Percentiles rank a stretch among this genome's conserved stretches.
Evolutionary conservation across 2,888 invertebrate species (phyloP).

Genomic region (Mechanitis messenoides): DNA sequence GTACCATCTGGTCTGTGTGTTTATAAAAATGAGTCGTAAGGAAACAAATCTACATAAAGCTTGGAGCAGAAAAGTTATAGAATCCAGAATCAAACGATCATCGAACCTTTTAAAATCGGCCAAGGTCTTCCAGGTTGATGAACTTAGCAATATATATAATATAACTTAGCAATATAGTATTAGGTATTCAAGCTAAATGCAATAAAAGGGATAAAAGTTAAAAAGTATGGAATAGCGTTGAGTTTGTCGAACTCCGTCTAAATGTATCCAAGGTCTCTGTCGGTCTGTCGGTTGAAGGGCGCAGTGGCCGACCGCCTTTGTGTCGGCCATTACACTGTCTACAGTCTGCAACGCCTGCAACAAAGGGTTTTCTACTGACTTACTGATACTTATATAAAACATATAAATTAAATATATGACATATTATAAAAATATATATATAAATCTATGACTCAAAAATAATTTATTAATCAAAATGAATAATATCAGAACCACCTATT

Average conservation of each 20-base stretch:
- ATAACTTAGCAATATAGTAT: neutral
- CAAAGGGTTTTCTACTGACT: conserved; percentile 68
- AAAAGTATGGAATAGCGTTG: conserved; percentile 51
- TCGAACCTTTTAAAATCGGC: conserved; percentile 73
- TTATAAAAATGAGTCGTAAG: conserved; percentile 59
- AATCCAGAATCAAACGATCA: conserved; percentile 56
- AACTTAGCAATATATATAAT: conserved; percentile 40
- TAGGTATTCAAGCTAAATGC: conserved; percentile 30
- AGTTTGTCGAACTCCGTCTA: conserved; percentile 72
- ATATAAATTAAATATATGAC: neutral
- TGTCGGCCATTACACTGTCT: conserved; percentile 63
- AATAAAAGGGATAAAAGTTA: conserved; percentile 63
- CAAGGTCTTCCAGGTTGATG: conserved; percentile 66
- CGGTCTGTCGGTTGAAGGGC: conserved; percentile 69
- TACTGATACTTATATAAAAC: conserved; percentile 32
- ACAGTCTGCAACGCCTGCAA: conserved; percentile 27
- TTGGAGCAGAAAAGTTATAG: conserved; percentile 61
- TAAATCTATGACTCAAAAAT: conserved; percentile 14
- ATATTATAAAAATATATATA: neutral
- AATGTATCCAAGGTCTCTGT: conserved; percentile 73
- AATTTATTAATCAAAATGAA: conserved; percentile 28
- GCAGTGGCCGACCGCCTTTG: conserved; percentile 62
- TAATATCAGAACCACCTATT: conserved; percentile 52
- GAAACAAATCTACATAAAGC: conserved; percentile 64
- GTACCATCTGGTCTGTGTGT: conserved; percentile 59